Conservation (phyloP, 2,797 vertebrate species). For the Pogonophryne albipinna region DNA sequence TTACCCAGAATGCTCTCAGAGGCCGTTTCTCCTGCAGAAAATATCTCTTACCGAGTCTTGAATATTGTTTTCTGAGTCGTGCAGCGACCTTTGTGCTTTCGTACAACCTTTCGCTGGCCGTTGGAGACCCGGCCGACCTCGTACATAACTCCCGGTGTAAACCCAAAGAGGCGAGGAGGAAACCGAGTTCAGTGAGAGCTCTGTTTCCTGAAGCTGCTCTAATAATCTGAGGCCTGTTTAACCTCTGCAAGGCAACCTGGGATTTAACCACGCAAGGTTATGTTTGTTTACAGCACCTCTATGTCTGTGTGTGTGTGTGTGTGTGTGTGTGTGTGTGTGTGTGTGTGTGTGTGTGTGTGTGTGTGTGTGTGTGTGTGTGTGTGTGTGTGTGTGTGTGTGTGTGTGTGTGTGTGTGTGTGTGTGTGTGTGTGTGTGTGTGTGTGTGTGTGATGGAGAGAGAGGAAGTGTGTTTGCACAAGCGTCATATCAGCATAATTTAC, state of each 20-base stretch:
- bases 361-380: too few species aligned
- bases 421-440: conserved; percentile 14
- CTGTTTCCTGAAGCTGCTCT: conserved; percentile 14
- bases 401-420: too few species aligned
- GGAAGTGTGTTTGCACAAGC: conserved; percentile 62
- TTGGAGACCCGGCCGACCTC: conserved; percentile 21
- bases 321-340: too few species aligned
- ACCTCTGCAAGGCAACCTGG: conserved; percentile 52
- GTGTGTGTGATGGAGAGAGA: too few species aligned
- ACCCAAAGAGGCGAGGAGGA: conserved; percentile 11
- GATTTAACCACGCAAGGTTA: conserved; percentile 55
- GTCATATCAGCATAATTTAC: conserved; percentile 75
- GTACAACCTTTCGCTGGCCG: conserved; percentile 43
- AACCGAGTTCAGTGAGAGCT: conserved; percentile 17
- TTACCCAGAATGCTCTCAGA: neutral
- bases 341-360: too few species aligned
- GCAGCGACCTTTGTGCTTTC: conserved; percentile 30
- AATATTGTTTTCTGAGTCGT: conserved; percentile 14
- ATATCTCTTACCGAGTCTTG: neutral
- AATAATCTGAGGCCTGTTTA: conserved; percentile 57
- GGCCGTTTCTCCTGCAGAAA: conserved; percentile 5
- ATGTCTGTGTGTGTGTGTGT: too few species aligned
- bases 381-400: too few species aligned
- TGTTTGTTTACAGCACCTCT: conserved; percentile 57
- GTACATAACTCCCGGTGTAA: conserved; percentile 27